Evolutionary conservation across 2,888 invertebrate genomes (phyloP), one percentile per base, ranked within the genome.

Genomic region (Cetonia aurata): DNA sequence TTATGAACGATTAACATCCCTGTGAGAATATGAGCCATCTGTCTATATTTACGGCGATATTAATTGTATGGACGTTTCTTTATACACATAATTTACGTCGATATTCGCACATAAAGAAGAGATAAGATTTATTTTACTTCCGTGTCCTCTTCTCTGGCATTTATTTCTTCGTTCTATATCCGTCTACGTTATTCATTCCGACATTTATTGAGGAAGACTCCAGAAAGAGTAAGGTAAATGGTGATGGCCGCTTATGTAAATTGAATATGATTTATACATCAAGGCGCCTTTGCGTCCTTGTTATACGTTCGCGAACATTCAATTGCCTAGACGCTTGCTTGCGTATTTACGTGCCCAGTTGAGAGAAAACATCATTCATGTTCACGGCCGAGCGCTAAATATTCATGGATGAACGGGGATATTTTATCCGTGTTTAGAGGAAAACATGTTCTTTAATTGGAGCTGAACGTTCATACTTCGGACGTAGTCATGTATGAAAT

Each of bases 401-500:
- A 57, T 57, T 57, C 42, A 57, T 57, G 57, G 12, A 17, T 19
- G 57, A 42, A 42, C 42, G 10, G 42, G 12, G n/a, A 57, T 57
- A 57, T 42, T 57, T 42, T 57, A 33, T 57, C 33, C 17, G 42
- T 19, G 42, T 57, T 57, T 57, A n/a, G 42, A 12, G 8, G 42
- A 17, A 57, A 42, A 57, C 57, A n/a, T 19, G 42, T 57, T 42
- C 57, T 42, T 57, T 57, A 57, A 57, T 57, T 15, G 33, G 17
- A 42, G 12, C 57, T 42, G 42, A 57, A 57, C 19, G 42, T 57
- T 57, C 57, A 13, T 19, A 19, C 42, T 42, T 44, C 6, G 37
- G 42, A 57, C 9, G 12, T 57, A 42, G 42, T 17, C 42, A 42
- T 57, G 57, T 19, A 56, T 42, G 57, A 19, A 42, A 42, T 19